A percentile compares a stretch with the other conserved stretches of the same genome.
phyloP scores from a whole-genome alignment of 2,888 invertebrate genomes.

The Heliconius ethilla region DNA sequence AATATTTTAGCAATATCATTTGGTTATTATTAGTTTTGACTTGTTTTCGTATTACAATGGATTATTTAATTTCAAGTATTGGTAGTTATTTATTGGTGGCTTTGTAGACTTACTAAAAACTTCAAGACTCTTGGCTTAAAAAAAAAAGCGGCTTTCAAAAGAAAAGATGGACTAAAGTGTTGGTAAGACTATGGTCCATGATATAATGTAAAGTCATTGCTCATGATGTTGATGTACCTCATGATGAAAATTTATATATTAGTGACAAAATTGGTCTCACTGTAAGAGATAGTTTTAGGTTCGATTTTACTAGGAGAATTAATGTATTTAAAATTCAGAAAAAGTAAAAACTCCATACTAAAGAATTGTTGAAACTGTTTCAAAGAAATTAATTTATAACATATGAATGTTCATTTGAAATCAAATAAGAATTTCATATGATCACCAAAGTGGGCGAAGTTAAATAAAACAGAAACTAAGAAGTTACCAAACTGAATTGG shows the following conservation, averaged over 20 bases:
- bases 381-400: constrained; percentile 8
- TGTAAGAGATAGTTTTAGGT: neutral
- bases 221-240: too few species aligned
- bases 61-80: neutral
- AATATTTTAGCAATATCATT: constrained; percentile 38
- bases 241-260: too few species aligned
- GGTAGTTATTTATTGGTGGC: neutral
- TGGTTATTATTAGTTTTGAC: constrained; percentile 30
- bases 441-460: constrained; percentile 41
- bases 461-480: constrained; percentile 46
- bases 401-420: constrained; percentile 17
- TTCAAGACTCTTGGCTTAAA: neutral
- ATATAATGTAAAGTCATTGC: too few species aligned
- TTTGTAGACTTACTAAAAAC: neutral
- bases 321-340: neutral
- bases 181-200: too few species aligned
- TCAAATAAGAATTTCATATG: constrained; percentile 39
- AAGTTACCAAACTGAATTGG: constrained; percentile 46
- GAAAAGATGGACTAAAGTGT: too few species aligned
- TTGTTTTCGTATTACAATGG: constrained; percentile 2
- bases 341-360: neutral
- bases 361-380: neutral
- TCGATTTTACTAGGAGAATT: neutral
- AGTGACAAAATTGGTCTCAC: too few species aligned
- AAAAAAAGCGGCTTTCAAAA: too few species aligned